phyloP scores from a whole-genome alignment of 2,113 vertebrate species.

The Myiozetetes cayanensis region DNA sequence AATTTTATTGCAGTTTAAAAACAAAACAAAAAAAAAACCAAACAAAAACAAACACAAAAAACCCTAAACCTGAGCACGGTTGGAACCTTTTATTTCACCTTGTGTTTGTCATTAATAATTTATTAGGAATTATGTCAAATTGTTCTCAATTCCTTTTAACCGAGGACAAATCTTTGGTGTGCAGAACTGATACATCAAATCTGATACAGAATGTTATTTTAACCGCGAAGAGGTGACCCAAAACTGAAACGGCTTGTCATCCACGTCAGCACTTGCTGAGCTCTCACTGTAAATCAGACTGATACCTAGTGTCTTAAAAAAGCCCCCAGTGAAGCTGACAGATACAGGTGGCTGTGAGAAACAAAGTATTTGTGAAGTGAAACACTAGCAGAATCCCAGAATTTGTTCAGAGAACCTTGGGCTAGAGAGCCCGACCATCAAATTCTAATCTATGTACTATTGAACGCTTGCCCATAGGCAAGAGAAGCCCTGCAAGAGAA shows the following conservation, averaged over 20 bases:
- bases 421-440: background rate
- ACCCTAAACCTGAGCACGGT: background rate
- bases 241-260: background rate
- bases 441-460: background rate
- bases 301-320: background rate
- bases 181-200: background rate
- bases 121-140: background rate
- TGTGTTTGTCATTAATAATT: background rate
- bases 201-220: background rate
- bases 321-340: background rate
- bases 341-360: background rate
- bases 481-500: background rate
- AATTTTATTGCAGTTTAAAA: background rate
- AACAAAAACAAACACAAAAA: no score
- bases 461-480: rapidly evolving
- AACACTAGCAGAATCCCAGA: background rate
- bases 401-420: background rate
- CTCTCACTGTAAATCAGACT: background rate
- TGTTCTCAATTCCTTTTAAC: background rate
- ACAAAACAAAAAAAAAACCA: background rate
- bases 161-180: background rate
- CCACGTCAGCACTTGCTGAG: background rate
- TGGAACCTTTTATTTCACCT: background rate
- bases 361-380: background rate
- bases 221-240: background rate